Percentiles rank a stretch among this genome's conserved stretches.
phyloP scores from a whole-genome alignment of 2,888 invertebrate species.

The Troides oblongomaculatus region DNA sequence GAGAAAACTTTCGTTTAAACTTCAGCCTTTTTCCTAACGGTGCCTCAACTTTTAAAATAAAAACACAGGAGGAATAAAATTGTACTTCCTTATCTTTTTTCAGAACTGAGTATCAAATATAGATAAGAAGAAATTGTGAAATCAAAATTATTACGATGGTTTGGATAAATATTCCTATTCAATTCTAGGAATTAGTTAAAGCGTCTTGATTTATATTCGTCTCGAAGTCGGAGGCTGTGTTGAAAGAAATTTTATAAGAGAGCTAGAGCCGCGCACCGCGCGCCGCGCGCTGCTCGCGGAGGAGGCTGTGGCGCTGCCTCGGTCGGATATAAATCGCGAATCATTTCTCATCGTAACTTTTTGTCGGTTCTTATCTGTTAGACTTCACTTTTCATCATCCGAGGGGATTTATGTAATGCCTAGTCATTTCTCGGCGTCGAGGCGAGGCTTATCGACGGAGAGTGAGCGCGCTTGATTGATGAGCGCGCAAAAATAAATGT shows the following conservation, averaged over 20 bases:
- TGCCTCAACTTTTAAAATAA: constrained; percentile 42
- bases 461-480: constrained; percentile 79
- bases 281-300: constrained; percentile 35
- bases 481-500: constrained; percentile 82
- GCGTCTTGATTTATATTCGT: constrained; percentile 39
- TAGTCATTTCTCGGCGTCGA: constrained; percentile 82
- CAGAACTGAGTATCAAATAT: neutral
- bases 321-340: constrained; percentile 78
- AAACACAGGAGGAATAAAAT: constrained; percentile 25
- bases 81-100: neutral
- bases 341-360: constrained; percentile 82
- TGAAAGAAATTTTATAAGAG: constrained; percentile 28
- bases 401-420: constrained; percentile 82
- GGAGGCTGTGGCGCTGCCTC: constrained; percentile 56
- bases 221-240: constrained; percentile 28
- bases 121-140: neutral
- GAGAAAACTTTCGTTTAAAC: constrained; percentile 78
- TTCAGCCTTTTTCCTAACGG: constrained; percentile 50
- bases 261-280: constrained; percentile 36
- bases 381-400: constrained; percentile 82
- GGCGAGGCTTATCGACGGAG: constrained; percentile 77
- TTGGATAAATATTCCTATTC: constrained; percentile 20
- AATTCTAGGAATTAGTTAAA: constrained; percentile 24
- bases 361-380: constrained; percentile 82
- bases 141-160: constrained; percentile 8